Base-by-base conservation (phyloP, 2,888 invertebrate genomes). In the Homarus gammarus region DNA sequence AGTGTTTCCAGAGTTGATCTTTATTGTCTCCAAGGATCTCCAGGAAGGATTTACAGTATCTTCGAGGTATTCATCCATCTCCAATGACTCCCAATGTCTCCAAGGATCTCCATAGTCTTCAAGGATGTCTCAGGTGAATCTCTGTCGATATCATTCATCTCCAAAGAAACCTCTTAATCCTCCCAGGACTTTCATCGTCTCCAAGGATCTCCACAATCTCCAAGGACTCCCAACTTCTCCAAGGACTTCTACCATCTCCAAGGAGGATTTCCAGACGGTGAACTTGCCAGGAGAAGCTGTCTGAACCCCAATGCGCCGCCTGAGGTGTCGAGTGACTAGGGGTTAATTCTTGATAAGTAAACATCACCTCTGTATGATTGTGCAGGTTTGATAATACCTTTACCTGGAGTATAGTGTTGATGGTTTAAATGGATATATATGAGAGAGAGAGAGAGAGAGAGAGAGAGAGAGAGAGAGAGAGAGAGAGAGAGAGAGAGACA, bases 341-440 rank as follows among this genome's bases (percentile, higher is more conserved):
- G 44, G 44, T 44, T n/a, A 64, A 64, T 64, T 64, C 8, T 64
- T n/a, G 64, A n/a, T 64, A 64, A 64, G 27, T 64, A 64, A 64
- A 22, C 64, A 27, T n/a, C 27, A 27, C 64, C 8, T 12, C 6
- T 5, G 27, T 27, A 64, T 64, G 64, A 64, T 64, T 10, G 5
- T 64, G 64, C 64, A 64, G 27, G 64, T 64, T 27, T 15, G 27
- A 64, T 10, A 64, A 27, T 64, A 27, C 64, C 27, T 64, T 8
- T 27, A 27, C 22, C 31, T 64, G 15, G 27, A 27, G 64, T 5
- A 27, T 12, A 64, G n/a, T 64, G n/a, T n/a, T n/a, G 27, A 64
- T 64, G 15, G 64, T 27, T 64, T 64, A 27, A n/a, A 64, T 64
- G 27, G 64, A 64, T n/a, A 18, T n/a, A 27, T 2, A 49, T 10